Conservation (phyloP, 23 tunicate species). For the Botrylloides violaceus region DNA sequence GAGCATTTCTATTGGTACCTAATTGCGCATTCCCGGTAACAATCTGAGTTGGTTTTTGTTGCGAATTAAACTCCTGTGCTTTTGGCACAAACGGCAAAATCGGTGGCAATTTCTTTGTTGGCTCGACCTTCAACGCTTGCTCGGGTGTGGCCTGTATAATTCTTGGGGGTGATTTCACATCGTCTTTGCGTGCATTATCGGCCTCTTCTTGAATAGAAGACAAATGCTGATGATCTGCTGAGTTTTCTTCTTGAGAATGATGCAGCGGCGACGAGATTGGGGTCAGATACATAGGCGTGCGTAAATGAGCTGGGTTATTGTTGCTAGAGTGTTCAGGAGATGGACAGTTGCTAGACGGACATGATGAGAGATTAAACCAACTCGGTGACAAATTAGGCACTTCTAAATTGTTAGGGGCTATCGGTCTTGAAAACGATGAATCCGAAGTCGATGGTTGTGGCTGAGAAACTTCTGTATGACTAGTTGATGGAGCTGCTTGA, state of each 20-base stretch:
- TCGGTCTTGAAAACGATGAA: conserved; percentile 17
- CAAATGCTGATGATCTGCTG: conserved; percentile 8
- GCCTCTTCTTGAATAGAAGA: conserved; percentile 26
- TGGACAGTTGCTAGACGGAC: conserved; percentile 43
- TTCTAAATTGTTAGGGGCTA: background rate
- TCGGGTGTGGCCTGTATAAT: conserved; percentile 15
- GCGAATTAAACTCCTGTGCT: background rate
- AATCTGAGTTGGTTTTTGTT: background rate
- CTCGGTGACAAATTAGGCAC: conserved; percentile 19
- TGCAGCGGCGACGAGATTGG: conserved; percentile 68
- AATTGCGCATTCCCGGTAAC: background rate
- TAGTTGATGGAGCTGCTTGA: background rate
- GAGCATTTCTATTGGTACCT: background rate
- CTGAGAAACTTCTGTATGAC: background rate
- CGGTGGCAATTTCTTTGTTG: background rate
- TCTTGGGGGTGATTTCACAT: conserved; percentile 14
- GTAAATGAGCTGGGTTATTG: conserved; percentile 26
- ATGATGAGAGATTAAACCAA: conserved; percentile 44
- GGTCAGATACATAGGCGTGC: conserved; percentile 75
- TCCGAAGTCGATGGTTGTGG: background rate
- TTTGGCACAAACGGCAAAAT: background rate
- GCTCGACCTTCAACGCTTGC: conserved; percentile 12
- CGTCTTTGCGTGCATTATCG: conserved; percentile 18
- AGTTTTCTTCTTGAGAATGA: conserved; percentile 7
- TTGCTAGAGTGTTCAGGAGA: conserved; percentile 36